Percentiles rank a stretch among this genome's conserved stretches.
phyloP scores from a whole-genome alignment of 2,888 invertebrate species.

The Cremastinae sp. region DNA sequence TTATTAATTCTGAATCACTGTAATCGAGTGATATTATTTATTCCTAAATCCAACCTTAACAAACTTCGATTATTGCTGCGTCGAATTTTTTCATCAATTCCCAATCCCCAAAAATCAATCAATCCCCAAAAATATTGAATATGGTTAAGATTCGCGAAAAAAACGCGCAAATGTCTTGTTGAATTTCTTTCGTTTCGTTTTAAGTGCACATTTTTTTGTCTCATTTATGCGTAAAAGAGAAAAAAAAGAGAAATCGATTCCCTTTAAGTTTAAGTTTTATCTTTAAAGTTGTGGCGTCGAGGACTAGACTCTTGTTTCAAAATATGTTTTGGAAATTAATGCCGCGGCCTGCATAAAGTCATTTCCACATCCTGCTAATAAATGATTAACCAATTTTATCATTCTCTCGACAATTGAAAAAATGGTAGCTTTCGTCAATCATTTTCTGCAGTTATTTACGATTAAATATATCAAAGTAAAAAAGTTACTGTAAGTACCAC shows the following conservation, averaged over 20 bases:
- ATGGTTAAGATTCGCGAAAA: not conserved
- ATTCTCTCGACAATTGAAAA: too few relatives aligned
- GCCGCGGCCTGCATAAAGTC: too few relatives aligned
- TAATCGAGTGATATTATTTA: not conserved
- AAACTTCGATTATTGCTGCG: too few relatives aligned
- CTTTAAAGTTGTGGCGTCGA: conserved; percentile 42
- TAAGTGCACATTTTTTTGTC: not conserved
- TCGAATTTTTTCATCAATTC: not conserved
- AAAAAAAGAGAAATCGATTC: not conserved
- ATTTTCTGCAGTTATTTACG: not conserved
- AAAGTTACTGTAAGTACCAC: conserved; percentile 27
- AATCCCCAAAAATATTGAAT: too few relatives aligned
- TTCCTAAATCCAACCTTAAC: not conserved
- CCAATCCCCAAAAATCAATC: too few relatives aligned
- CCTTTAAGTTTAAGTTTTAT: not conserved
- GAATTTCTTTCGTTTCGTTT: not conserved
- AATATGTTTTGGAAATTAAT: not conserved
- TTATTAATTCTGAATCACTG: not conserved
- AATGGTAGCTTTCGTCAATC: too few relatives aligned
- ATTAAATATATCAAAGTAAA: not conserved
- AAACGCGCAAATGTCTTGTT: conserved; percentile 16
- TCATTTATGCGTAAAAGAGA: too few relatives aligned
- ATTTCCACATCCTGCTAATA: too few relatives aligned
- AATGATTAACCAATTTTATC: too few relatives aligned
- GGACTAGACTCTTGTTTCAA: conserved; percentile 54